Evolutionary conservation across 2,888 invertebrate genomes (phyloP).

Genomic region (Caenorhabditis sinica): DNA sequence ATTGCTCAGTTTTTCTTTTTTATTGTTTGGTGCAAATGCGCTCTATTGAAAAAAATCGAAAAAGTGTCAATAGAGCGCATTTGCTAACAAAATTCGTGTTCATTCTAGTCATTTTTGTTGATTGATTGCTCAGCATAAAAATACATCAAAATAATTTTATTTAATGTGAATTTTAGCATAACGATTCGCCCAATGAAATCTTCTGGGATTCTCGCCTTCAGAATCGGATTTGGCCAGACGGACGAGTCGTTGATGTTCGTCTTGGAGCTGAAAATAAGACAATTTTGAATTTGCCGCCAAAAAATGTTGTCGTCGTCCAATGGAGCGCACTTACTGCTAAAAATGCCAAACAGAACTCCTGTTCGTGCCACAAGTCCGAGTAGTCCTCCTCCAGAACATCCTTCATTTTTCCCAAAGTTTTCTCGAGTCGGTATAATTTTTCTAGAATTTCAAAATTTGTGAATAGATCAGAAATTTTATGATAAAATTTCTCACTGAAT

Average conservation of each 20-base stretch:
- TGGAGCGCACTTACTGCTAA: slow-evolving; percentile 40
- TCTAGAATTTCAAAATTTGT: slow-evolving; percentile 31
- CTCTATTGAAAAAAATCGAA: not conserved
- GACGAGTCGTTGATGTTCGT: slow-evolving; percentile 56
- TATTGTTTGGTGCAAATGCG: not conserved
- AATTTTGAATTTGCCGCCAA: not conserved
- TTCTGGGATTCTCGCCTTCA: slow-evolving; percentile 58
- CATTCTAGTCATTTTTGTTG: slow-evolving; percentile 30
- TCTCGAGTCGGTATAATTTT: slow-evolving; percentile 51
- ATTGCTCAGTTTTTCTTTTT: not conserved
- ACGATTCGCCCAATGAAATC: slow-evolving; percentile 66
- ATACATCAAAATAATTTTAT: too few species aligned
- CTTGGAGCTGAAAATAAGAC: slow-evolving; percentile 54
- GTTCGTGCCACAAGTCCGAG: slow-evolving; percentile 59
- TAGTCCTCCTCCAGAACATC: slow-evolving; percentile 55
- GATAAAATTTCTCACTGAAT: slow-evolving; percentile 59
- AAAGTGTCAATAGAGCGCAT: slow-evolving; percentile 7
- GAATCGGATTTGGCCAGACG: slow-evolving; percentile 50
- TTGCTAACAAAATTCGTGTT: not conserved
- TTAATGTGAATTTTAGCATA: slow-evolving; percentile 59
- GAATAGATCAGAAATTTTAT: not conserved
- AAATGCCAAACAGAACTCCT: slow-evolving; percentile 63
- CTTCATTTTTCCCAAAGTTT: slow-evolving; percentile 48
- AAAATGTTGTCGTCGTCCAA: not conserved
- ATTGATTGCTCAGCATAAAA: slow-evolving; percentile 6